phyloP scores from a whole-genome alignment of 1,140 invertebrate genomes.

The Aplysia californica region DNA sequence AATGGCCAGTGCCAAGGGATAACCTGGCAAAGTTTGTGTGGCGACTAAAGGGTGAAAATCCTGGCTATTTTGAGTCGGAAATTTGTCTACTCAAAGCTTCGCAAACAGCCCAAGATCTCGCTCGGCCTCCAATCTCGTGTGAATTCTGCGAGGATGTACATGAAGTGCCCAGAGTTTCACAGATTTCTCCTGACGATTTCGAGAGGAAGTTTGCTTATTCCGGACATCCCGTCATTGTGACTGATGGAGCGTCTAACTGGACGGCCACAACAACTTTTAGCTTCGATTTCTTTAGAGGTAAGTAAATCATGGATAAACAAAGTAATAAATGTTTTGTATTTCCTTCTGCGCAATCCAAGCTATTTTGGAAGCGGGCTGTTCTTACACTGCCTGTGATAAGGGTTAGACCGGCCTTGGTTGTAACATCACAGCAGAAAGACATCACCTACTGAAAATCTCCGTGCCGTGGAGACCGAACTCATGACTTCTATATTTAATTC shows the following conservation, averaged over 20 bases:
- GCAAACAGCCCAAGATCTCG: conserved; percentile 71
- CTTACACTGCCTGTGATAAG: not conserved
- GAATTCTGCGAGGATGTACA: conserved; percentile 78
- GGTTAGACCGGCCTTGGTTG: not conserved
- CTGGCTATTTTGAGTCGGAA: conserved; percentile 43
- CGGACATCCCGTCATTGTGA: conserved; percentile 83
- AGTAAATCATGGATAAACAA: not conserved
- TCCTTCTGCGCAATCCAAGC: not conserved
- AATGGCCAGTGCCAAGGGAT: conserved; percentile 49
- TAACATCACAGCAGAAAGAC: not conserved
- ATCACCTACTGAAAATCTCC: not conserved
- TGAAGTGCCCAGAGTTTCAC: conserved; percentile 72
- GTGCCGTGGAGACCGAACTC: not conserved
- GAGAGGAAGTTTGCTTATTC: conserved; percentile 75
- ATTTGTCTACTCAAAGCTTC: conserved; percentile 71
- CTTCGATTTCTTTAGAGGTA: conserved; percentile 83
- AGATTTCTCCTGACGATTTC: conserved; percentile 72
- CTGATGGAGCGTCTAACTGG: conserved; percentile 84
- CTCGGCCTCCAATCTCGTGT: conserved; percentile 85
- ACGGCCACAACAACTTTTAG: conserved; percentile 78
- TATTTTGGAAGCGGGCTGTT: not conserved
- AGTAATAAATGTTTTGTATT: not conserved
- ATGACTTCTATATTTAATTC: not conserved
- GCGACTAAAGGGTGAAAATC: conserved; percentile 16
- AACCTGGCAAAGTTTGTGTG: conserved; percentile 39